Base-by-base conservation (phyloP, 2,888 invertebrate species). In the Alcis repandata region DNA sequence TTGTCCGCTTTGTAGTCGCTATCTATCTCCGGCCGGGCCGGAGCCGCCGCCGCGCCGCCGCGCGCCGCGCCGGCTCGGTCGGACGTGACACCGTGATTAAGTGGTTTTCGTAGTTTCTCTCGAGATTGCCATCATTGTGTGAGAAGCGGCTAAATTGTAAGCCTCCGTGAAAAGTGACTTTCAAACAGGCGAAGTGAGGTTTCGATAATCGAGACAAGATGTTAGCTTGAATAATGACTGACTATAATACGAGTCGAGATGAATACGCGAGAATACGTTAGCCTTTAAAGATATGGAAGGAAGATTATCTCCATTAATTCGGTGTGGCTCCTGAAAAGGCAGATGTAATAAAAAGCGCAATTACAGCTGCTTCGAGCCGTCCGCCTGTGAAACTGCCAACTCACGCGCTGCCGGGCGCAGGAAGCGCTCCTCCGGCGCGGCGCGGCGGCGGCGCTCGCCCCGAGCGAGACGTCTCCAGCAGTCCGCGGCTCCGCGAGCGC, bases 51-150 rank as follows among this genome's bases (percentile, higher is more conserved):
- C 2, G 27, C 45, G 46, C 51, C 61, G 59, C 64, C 63, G 36
- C 45, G 49, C n/a, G n/a, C n/a, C n/a, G n/a, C 27, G 27, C 27
- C 27, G 51, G 54, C 41, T 46, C 65, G 48, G 45, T 41, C 60
- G 62, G 66, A 62, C 67, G 64, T 63, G 67, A 57, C 58, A 66
- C 64, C 63, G 70, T 73, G 71, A 73, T 71, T 73, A 67, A 68
- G 69, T 70, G 70, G 58, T 71, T 71, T 70, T 65, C 64, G 71
- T 73, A 73, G 67, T 73, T 73, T 67, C 64, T 67, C 57, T 60
- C 53, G 65, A 65, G 68, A 70, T 68, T 60, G 58, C 56, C 66
- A 65, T 63, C 65, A 48, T 54, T 63, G 68, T 65, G 71, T 52
- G 60, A 51, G 63, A 63, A 45, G n/a, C 41, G 43, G 59, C 54